Base-by-base conservation (phyloP, 1,140 invertebrate species). In the Metaphire vulgaris region DNA sequence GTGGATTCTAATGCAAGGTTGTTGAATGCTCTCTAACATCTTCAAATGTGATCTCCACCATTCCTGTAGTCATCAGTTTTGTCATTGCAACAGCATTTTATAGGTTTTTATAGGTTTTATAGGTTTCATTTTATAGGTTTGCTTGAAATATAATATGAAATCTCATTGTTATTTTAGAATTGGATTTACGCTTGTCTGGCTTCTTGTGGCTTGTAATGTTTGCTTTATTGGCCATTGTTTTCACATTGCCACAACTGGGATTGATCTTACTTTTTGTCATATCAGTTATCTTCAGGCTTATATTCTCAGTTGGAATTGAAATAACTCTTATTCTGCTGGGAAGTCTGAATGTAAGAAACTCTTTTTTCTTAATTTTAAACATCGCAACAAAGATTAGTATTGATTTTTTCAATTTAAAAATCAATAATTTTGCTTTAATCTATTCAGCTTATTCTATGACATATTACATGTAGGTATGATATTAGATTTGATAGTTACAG, bases 291-390 rank as follows among this genome's bases (percentile, higher is more conserved):
- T 86, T 96, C 68, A 88, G 93, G 79, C 89, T 96, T 81, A 96
- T 97, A 83, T 95, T 92, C 85, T 92, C 93, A 14, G 88, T 95
- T 67, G 96, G 95, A 12, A 92, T 95, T 56, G 92, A 95, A 86
- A 92, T 93, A 21, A 95, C 95, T 1, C 87, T 97, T 28, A 91
- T 89, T 89, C 84, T 96, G 41, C 88, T 97, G 33, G 95, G 94
- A 74, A 90, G 92, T 75, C 86, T 93, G 67, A 96, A 95, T 80
- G 92, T 92, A 79, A 84, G 41, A 56, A 56, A 56, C 41, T 56
- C 21, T 56, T 56, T 56, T 21, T 56, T 21, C 21, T 56, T 56
- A 56, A 56, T 56, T 12, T 6, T 6, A 56, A 56, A 56, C 41
- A 56, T 56, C 41, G 6, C 41, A 56, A 56, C 41, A 56, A 56